These are phyloP conservation scores for Apistogramma diplotaenia DNA, from an alignment of 2,113 vertebrate genomes.

Conservation along the genomic window DNA sequence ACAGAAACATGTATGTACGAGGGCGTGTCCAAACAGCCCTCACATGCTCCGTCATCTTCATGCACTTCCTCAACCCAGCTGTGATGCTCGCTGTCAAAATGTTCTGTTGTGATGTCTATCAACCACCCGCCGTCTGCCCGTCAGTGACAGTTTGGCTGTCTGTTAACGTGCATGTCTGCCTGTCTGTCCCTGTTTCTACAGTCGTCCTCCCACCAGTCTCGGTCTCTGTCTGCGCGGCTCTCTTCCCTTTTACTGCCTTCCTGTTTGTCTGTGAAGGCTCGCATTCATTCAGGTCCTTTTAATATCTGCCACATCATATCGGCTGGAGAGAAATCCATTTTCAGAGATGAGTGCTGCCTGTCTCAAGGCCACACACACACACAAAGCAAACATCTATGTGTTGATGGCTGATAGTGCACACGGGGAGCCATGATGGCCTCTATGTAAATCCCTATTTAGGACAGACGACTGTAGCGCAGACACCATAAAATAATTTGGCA, in stretches of 20 bases:
- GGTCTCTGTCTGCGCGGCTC: constrained; percentile 32
- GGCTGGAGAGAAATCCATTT: constrained; percentile 54
- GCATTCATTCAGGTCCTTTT: constrained; percentile 58
- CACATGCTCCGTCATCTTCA: neutral
- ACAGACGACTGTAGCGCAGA: constrained; percentile 31
- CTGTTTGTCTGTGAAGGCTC: constrained; percentile 48
- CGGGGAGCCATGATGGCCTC: constrained; percentile 17
- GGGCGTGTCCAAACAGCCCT: constrained; percentile 2
- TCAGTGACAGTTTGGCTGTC: constrained; percentile 32
- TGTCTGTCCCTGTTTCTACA: constrained; percentile 43
- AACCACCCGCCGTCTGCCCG: constrained; percentile 20
- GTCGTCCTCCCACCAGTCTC: constrained; percentile 46
- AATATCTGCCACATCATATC: constrained; percentile 57
- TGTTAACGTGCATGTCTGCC: constrained; percentile 39
- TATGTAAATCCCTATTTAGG: constrained; percentile 67
- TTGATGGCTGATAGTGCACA: constrained; percentile 35
- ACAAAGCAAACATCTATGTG: constrained; percentile 38
- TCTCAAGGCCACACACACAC: constrained; percentile 60
- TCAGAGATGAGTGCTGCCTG: constrained; percentile 44
- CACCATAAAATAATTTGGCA: constrained; percentile 66
- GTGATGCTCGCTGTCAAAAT: constrained; percentile 28
- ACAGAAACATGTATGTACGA: constrained; percentile 19
- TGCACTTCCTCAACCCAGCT: neutral
- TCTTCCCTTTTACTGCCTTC: constrained; percentile 39
- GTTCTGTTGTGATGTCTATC: constrained; percentile 24